phyloP scores from a whole-genome alignment of 2,797 vertebrate species.

The Ptychadena robeensis region DNA sequence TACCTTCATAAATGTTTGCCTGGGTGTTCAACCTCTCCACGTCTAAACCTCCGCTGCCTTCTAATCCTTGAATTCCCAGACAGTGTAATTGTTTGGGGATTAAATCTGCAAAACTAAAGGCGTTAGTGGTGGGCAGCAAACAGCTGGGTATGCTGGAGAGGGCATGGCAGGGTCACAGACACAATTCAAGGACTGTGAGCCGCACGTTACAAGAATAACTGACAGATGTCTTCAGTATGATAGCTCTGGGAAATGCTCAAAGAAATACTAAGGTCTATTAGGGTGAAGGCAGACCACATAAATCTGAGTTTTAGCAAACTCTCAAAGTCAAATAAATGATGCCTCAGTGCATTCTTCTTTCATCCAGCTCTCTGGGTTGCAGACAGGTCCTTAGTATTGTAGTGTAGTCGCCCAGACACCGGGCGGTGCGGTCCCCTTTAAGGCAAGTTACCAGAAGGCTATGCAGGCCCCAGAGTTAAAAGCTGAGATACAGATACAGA shows the following conservation, averaged over 20 bases:
- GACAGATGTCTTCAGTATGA: constrained; percentile 22
- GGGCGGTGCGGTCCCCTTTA: too few relatives aligned
- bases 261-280: not conserved
- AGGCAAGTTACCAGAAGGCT: too few relatives aligned
- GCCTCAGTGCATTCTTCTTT: too few relatives aligned
- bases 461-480: too few relatives aligned
- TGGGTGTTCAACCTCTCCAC: not conserved
- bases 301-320: too few relatives aligned
- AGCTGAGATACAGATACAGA: too few relatives aligned
- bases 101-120: constrained; percentile 11
- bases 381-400: too few relatives aligned
- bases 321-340: too few relatives aligned
- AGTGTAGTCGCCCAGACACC: too few relatives aligned
- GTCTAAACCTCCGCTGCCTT: not conserved
- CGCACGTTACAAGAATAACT: constrained; percentile 8
- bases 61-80: constrained; percentile 24
- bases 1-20: not conserved
- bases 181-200: constrained; percentile 12
- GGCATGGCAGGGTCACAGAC: constrained; percentile 13
- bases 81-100: constrained; percentile 31
- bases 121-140: constrained; percentile 9
- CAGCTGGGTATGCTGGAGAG: constrained; percentile 14
- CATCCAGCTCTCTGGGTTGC: too few relatives aligned
- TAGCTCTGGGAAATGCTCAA: not conserved
- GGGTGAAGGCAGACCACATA: not conserved